Percentiles rank a stretch among this genome's conserved stretches.
Evolutionary conservation across 2,888 invertebrate species (phyloP).

Genomic region (Pristionchus fissidentatus): DNA sequence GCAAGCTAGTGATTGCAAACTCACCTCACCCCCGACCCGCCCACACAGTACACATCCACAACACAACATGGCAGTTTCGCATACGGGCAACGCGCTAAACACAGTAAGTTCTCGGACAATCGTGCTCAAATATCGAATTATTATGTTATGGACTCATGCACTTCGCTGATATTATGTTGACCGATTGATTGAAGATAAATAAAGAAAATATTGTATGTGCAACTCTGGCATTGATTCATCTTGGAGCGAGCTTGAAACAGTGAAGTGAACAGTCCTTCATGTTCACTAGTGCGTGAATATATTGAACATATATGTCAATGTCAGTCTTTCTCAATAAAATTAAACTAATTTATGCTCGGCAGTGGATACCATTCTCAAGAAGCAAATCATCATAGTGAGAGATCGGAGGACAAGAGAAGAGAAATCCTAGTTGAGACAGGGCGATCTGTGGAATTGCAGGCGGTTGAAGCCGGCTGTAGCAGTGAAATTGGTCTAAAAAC

Average conservation of each 20-base stretch:
- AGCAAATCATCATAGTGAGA: constrained; percentile 26
- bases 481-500: too few relatives aligned
- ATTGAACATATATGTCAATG: too few relatives aligned
- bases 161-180: constrained; percentile 10
- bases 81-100: constrained; percentile 21
- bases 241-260: not conserved
- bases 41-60: not conserved
- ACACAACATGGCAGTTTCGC: constrained; percentile 14
- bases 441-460: too few relatives aligned
- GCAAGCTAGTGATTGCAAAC: constrained; percentile 8
- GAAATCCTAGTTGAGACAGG: constrained; percentile 34
- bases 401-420: constrained; percentile 19
- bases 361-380: too few relatives aligned
- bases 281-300: too few relatives aligned
- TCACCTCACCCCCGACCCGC: not conserved
- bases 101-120: constrained; percentile 39
- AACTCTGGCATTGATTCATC: not conserved
- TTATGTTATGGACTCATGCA: not conserved
- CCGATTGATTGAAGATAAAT: constrained; percentile 40
- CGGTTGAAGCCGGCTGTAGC: too few relatives aligned
- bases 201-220: constrained; percentile 10
- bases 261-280: too few relatives aligned
- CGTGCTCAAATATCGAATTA: constrained; percentile 40
- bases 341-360: too few relatives aligned
- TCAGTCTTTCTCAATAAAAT: too few relatives aligned